Evolutionary conservation across 1,140 invertebrate species (phyloP).

Genomic region (Chymomyza costata): DNA sequence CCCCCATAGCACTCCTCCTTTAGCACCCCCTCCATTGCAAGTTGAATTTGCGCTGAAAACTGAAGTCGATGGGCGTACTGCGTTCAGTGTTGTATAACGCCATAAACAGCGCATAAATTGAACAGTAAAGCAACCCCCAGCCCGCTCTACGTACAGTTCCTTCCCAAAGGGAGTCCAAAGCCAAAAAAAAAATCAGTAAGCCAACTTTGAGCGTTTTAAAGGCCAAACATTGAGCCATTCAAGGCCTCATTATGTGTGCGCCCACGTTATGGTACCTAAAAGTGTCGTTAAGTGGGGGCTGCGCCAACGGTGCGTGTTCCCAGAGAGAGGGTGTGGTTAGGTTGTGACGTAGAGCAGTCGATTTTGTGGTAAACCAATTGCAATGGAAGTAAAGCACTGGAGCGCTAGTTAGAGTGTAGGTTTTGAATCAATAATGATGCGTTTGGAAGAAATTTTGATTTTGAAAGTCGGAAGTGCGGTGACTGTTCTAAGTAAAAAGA

Average conservation of each 20-base stretch:
- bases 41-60: not conserved
- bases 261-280: conserved; percentile 64
- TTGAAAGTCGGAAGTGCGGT: no score
- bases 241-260: conserved; percentile 59
- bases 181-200: conserved; percentile 40
- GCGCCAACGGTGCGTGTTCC: not conserved
- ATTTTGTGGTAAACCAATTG: not conserved
- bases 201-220: conserved; percentile 36
- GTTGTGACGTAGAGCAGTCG: not conserved
- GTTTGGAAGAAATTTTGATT: no score
- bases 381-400: no score
- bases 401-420: no score
- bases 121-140: not conserved
- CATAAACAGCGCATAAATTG: conserved; percentile 36
- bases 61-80: no score
- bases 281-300: conserved; percentile 41
- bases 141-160: conserved; percentile 1
- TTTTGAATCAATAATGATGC: no score
- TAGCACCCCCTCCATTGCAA: not conserved
- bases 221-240: conserved; percentile 61
- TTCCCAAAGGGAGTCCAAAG: not conserved
- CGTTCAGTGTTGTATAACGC: conserved; percentile 26
- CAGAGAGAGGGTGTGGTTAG: not conserved
- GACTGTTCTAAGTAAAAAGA: no score
- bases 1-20: conserved; percentile 5